Evolutionary conservation across 2,113 vertebrate genomes (phyloP), one percentile per base, ranked within the genome.

Genomic region (Sander lucioperca): DNA sequence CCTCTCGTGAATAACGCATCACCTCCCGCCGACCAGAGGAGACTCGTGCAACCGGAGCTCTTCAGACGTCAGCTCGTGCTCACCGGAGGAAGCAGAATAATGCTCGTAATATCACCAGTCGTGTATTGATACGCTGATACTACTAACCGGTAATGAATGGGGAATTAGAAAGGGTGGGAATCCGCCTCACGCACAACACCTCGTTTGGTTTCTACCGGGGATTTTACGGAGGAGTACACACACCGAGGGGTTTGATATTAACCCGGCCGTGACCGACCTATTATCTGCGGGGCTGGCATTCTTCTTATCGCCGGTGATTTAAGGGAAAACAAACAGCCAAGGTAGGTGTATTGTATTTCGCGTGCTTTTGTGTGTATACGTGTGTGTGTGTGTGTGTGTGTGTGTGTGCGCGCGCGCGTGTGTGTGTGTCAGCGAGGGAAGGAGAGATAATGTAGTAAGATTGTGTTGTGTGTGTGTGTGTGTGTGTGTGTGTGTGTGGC

Each of bases 1-100:
- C 89, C 83, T 88, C 57, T 83, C 30, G 39, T 92, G 89, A 91
- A 93, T 91, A 80, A 91, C 91, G 79, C 86, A 92, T 80, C 65
- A 72, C 83, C 85, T 76, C 76, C 83, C 54, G 86, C 76, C 69
- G 82, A 77, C 62, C 53, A 77, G 80, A 89, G 84, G 84, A 77
- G 80, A 13, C 85, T 88, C 79, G 88, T 90, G 88, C 88, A 83
- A 54, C 66, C 69, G 66, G 84, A 76, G 84, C 80, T 77, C 62
- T 56, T 70, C 61, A 74, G 75, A 85, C 89, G 88, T 83, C 86
- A 88, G 84, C 81, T 67, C 54, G 70, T n/a, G 79, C 85, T 77
- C 79, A 78, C 88, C 79, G 83, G 80, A 48, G 73, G 61, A 66
- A 56, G 19, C 21, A 23, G 53, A 23, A 78, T 79, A 83, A 70